These are phyloP conservation scores for Lordiphosa fenestrarum DNA, from an alignment of 2,888 invertebrate genomes.

Conservation along the genomic window DNA sequence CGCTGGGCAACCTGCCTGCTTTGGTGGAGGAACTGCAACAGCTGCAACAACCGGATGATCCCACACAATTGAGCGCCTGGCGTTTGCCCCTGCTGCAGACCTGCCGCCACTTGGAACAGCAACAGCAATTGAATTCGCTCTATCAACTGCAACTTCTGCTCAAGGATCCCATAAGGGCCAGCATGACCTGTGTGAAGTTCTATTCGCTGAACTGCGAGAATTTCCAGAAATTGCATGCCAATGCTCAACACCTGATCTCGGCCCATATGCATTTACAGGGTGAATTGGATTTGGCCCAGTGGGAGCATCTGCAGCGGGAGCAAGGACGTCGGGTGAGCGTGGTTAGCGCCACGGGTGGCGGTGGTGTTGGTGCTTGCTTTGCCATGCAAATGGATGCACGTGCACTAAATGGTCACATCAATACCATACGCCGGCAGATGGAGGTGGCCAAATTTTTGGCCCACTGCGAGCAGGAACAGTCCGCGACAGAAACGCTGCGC, in stretches of 20 bases:
- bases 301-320: slow-evolving; percentile 81
- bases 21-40: slow-evolving; percentile 85
- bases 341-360: slow-evolving; percentile 23
- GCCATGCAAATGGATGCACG: slow-evolving; percentile 87
- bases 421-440: slow-evolving; percentile 89
- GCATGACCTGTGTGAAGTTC: slow-evolving; percentile 89
- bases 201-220: slow-evolving; percentile 84
- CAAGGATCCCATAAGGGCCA: slow-evolving; percentile 87
- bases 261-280: slow-evolving; percentile 86
- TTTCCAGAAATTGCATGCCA: slow-evolving; percentile 82
- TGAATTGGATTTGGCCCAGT: slow-evolving; percentile 82
- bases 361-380: slow-evolving; percentile 72
- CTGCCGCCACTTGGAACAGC: slow-evolving; percentile 87
- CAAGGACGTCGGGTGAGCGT: slow-evolving; percentile 56
- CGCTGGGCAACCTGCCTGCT: slow-evolving; percentile 83
- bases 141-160: slow-evolving; percentile 88
- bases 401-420: slow-evolving; percentile 89
- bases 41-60: slow-evolving; percentile 82
- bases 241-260: slow-evolving; percentile 82
- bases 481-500: slow-evolving; percentile 22
- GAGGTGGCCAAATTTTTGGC: slow-evolving; percentile 89
- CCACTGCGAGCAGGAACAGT: slow-evolving; percentile 82
- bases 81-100: slow-evolving; percentile 86
- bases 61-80: slow-evolving; percentile 84
- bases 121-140: slow-evolving; percentile 85